These are phyloP conservation scores for Neotoma lepida DNA, from an alignment of 2,113 vertebrate genomes.

Conservation along the genomic window DNA sequence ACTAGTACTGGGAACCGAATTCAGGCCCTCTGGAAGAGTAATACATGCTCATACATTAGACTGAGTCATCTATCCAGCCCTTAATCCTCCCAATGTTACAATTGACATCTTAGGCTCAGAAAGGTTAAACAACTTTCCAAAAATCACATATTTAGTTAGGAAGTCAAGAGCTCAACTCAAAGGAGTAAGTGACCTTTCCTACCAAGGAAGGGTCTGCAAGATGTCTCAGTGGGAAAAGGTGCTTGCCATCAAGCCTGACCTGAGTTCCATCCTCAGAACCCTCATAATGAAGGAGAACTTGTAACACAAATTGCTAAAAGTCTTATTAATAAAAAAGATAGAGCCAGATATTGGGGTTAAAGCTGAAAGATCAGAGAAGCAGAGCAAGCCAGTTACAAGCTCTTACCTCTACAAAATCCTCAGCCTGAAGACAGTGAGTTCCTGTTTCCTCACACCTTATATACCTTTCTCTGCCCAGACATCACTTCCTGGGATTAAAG, in stretches of 20 bases:
- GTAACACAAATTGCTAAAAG: too few species aligned
- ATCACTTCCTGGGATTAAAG: too few species aligned
- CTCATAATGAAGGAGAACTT: neutral
- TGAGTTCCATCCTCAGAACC: neutral
- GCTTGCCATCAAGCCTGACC: neutral
- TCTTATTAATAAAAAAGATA: too few species aligned
- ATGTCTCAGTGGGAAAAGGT: neutral
- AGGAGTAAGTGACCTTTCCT: neutral
- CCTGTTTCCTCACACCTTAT: too few species aligned
- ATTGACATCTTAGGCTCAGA: neutral
- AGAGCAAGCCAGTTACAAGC: too few species aligned
- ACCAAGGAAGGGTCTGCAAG: too few species aligned
- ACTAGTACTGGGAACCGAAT: neutral
- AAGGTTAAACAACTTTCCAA: neutral
- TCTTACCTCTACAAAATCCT: too few species aligned
- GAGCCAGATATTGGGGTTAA: too few species aligned
- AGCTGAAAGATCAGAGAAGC: too few species aligned
- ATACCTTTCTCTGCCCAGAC: too few species aligned
- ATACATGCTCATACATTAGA: neutral
- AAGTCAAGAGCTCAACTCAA: neutral
- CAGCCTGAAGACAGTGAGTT: too few species aligned
- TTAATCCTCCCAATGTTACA: slow-evolving; percentile 13
- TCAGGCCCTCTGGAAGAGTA: neutral
- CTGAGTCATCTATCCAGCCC: neutral
- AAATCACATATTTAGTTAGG: neutral